Evolutionary conservation across 2,113 vertebrate species (phyloP), one percentile per base, ranked within the genome.

Genomic region (Alces alces): DNA sequence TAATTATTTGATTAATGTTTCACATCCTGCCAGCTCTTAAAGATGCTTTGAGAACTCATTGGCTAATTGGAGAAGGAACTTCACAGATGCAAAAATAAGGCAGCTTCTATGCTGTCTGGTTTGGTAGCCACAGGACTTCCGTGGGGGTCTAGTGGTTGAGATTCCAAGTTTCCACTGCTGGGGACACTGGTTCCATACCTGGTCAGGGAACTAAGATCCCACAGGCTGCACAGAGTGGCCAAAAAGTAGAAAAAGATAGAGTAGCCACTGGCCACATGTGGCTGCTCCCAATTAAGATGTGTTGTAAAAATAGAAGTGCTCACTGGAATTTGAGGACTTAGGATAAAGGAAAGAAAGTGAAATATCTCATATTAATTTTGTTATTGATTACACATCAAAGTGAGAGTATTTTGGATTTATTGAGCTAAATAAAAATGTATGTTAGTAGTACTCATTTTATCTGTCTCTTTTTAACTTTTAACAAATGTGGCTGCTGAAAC

Each of bases 191-290:
- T 43, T 76, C 70, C 70, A 8, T 43, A 43, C 70, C 12, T 76
- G 39, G 36, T 76, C 23, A 76, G 70, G 70, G 70, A 76, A 43
- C 70, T 43, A 43, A 76, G 21, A 76, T 43, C 39, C 70, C 70
- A 76, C 39, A 43, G 21, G 39, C 70, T 76, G 23, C 39, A 76
- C 39, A 76, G 39, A 0, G 0, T 76, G 70, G 23, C 70, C 39
- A 76, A 76, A 43, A 76, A 15, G 6, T 76, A 27, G 70, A 15
- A 76, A 76, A 66, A 76, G 21, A 2, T 11, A 3, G 6, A 27
- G 86, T 16, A 8, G 66, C 50, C 50, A 10, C 28, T 15, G 13
- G n/a, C 3, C 2, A 1, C 28, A 3, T 0, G 2, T 2, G 17
- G 39, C 52, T 50, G 3, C 12, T 45, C 7, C 52, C 43, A 7